A percentile compares a stretch with the other conserved stretches of the same genome.
Evolutionary conservation across 2,888 invertebrate genomes (phyloP).

Genomic region (Eupithecia subumbrata): DNA sequence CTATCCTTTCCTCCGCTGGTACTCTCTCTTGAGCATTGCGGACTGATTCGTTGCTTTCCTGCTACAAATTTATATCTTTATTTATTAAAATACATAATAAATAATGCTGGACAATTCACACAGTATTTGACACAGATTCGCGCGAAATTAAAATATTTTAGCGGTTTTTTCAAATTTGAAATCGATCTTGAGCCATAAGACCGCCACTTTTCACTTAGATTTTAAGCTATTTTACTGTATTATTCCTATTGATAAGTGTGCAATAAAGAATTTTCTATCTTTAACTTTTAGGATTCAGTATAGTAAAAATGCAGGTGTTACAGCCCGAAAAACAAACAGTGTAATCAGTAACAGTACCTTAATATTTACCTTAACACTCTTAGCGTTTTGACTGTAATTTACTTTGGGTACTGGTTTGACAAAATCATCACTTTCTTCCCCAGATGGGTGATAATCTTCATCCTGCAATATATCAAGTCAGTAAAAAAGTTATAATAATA

Average conservation of each 20-base stretch:
- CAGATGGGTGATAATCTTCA: conserved; percentile 74
- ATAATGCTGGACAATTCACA: too few relatives aligned
- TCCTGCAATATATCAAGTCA: conserved; percentile 59
- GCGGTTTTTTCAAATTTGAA: too few relatives aligned
- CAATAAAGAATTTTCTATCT: too few relatives aligned
- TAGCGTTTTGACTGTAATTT: conserved; percentile 51
- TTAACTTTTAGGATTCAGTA: background rate
- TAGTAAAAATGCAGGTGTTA: background rate
- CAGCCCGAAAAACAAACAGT: background rate
- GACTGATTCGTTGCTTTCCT: conserved; percentile 68
- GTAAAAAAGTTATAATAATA: background rate
- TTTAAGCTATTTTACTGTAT: too few relatives aligned
- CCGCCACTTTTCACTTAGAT: too few relatives aligned
- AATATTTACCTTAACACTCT: conserved; percentile 55
- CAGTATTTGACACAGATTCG: too few relatives aligned
- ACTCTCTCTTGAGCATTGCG: conserved; percentile 78
- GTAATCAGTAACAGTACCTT: background rate
- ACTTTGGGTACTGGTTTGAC: conserved; percentile 59
- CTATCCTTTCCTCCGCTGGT: conserved; percentile 78
- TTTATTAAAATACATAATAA: background rate
- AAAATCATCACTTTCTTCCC: conserved; percentile 75
- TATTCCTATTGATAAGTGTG: too few relatives aligned
- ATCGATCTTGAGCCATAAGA: too few relatives aligned
- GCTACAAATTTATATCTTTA: background rate
- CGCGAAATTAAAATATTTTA: too few relatives aligned